A percentile compares a stretch with the other conserved stretches of the same genome.
These are phyloP conservation scores for Eumacrocentrus americanus DNA, from an alignment of 2,888 invertebrate genomes.

Conservation along the genomic window DNA sequence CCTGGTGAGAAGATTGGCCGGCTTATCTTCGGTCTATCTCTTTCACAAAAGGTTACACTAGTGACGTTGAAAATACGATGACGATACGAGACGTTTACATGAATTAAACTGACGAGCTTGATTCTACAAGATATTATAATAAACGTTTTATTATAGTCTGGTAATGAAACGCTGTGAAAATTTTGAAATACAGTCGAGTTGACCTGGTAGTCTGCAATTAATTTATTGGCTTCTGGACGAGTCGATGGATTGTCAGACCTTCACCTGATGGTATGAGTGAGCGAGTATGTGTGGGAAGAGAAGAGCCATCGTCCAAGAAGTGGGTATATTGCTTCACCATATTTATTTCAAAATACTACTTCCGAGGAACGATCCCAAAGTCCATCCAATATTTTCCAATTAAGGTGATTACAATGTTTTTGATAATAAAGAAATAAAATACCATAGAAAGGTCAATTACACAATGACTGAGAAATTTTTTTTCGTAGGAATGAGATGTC, in stretches of 20 bases:
- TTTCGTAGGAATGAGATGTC: background rate
- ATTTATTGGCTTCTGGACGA: constrained; percentile 16
- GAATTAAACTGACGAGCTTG: background rate
- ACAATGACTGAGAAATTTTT: background rate
- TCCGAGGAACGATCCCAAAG: too few species aligned
- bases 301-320: background rate
- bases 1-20: constrained; percentile 24
- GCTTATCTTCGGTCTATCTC: constrained; percentile 15
- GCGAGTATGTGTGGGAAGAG: constrained; percentile 4
- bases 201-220: background rate
- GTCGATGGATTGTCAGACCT: constrained; percentile 13
- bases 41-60: constrained; percentile 32
- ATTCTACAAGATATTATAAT: background rate
- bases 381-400: background rate
- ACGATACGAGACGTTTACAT: constrained; percentile 14
- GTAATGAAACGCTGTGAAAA: constrained; percentile 1
- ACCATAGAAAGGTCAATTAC: background rate
- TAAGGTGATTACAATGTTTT: background rate
- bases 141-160: background rate
- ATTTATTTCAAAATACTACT: background rate
- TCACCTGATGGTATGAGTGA: constrained; percentile 23
- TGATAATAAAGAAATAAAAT: background rate
- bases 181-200: background rate
- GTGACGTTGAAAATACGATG: constrained; percentile 18
- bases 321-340: background rate